Conservation (phyloP, 2,113 vertebrate species). For the Oreotrochilus melanogaster region DNA sequence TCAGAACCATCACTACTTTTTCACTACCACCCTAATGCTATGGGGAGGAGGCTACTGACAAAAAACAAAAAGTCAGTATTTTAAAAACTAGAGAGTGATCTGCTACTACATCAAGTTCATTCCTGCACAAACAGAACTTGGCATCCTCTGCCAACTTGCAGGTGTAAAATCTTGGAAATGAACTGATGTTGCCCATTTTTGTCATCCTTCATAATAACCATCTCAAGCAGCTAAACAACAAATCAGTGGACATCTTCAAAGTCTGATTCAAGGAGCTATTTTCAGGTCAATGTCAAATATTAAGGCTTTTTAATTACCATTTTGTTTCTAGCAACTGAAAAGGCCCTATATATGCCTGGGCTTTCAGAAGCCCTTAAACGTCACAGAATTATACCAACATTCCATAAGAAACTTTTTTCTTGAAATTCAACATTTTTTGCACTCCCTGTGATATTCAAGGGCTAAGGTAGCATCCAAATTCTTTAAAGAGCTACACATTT, state of each 20-base stretch:
- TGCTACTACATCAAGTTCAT: neutral
- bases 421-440: neutral
- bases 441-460: neutral
- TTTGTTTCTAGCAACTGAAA: neutral
- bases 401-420: neutral
- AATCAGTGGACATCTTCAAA: neutral
- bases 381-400: neutral
- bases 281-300: neutral
- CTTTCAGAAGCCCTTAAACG: neutral
- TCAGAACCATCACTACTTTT: neutral
- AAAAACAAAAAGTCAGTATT: neutral
- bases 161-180: neutral
- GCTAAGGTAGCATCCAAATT: accelerated
- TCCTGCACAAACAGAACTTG: neutral
- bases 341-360: neutral
- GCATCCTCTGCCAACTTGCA: neutral
- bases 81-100: neutral
- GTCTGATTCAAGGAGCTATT: neutral
- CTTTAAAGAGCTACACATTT: neutral
- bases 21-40: neutral
- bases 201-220: neutral
- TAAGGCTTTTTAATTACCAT: neutral
- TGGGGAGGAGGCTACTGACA: neutral
- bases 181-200: neutral
- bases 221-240: neutral